Evolutionary conservation across 23 tunicate species (phyloP).

Genomic region (Trididemnum miniatum): DNA sequence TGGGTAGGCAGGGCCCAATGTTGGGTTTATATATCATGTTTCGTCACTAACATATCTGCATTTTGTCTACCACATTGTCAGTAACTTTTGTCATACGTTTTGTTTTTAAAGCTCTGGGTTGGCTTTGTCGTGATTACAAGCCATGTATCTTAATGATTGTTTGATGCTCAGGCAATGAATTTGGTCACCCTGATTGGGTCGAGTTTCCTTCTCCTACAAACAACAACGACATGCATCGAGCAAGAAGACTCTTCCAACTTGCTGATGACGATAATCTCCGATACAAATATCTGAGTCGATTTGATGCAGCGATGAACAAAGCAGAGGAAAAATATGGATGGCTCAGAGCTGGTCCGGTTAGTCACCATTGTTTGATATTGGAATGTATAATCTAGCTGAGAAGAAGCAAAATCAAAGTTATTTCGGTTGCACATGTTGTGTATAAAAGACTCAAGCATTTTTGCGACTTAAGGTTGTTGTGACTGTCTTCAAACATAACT

Average conservation of each 20-base stretch:
- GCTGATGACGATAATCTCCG: constrained; percentile 69
- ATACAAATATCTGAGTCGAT: constrained; percentile 70
- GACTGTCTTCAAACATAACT: too few relatives aligned
- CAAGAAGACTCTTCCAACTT: constrained; percentile 72
- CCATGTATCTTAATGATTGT: background rate
- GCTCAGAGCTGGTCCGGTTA: constrained; percentile 67
- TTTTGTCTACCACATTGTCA: too few relatives aligned
- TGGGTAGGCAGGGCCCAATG: constrained; percentile 38
- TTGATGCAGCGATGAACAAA: constrained; percentile 71
- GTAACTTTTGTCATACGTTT: too few relatives aligned
- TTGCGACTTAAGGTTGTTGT: too few relatives aligned
- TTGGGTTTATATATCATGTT: too few relatives aligned
- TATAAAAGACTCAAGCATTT: too few relatives aligned
- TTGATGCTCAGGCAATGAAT: constrained; percentile 76
- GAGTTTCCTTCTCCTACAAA: constrained; percentile 74
- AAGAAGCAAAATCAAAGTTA: too few relatives aligned
- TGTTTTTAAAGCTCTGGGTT: too few relatives aligned
- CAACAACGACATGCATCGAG: constrained; percentile 46
- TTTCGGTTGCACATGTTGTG: too few relatives aligned
- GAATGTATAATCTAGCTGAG: background rate
- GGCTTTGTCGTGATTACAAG: too few relatives aligned
- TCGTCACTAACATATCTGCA: too few relatives aligned
- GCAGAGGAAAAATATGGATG: constrained; percentile 74
- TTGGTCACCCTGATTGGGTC: constrained; percentile 97
- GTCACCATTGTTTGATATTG: background rate